Evolutionary conservation across 2,113 vertebrate genomes (phyloP).

Genomic region (Euleptes europaea): DNA sequence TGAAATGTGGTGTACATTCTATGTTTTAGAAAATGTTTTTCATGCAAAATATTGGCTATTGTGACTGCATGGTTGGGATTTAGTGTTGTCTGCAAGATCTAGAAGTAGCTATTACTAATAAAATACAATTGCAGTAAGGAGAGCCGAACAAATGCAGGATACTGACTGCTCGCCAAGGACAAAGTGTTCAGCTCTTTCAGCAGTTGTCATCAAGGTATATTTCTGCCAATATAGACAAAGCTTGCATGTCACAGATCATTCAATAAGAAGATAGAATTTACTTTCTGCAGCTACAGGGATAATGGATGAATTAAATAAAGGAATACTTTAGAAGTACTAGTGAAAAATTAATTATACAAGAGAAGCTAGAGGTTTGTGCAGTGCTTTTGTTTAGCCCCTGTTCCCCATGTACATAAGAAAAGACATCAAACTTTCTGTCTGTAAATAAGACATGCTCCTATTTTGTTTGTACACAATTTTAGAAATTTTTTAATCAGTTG

Average conservation of each 20-base stretch:
- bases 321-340: background rate
- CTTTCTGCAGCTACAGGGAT: background rate
- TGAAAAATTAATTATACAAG: background rate
- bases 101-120: background rate
- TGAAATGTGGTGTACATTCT: background rate
- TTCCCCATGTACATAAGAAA: background rate
- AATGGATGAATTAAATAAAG: background rate
- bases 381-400: background rate
- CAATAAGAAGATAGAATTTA: background rate
- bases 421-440: background rate
- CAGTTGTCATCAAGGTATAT: background rate
- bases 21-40: too few relatives aligned
- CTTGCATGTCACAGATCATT: background rate
- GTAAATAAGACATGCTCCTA: too few relatives aligned
- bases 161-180: background rate
- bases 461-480: background rate
- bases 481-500: background rate
- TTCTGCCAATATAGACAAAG: background rate
- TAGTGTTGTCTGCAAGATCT: rapidly evolving
- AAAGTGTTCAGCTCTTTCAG: background rate
- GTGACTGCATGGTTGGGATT: background rate
- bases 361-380: background rate
- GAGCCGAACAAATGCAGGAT: background rate
- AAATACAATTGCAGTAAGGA: background rate
- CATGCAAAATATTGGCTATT: too few relatives aligned